These are phyloP conservation scores for Myotis daubentonii DNA, from an alignment of 2,797 vertebrate species.

Conservation along the genomic window DNA sequence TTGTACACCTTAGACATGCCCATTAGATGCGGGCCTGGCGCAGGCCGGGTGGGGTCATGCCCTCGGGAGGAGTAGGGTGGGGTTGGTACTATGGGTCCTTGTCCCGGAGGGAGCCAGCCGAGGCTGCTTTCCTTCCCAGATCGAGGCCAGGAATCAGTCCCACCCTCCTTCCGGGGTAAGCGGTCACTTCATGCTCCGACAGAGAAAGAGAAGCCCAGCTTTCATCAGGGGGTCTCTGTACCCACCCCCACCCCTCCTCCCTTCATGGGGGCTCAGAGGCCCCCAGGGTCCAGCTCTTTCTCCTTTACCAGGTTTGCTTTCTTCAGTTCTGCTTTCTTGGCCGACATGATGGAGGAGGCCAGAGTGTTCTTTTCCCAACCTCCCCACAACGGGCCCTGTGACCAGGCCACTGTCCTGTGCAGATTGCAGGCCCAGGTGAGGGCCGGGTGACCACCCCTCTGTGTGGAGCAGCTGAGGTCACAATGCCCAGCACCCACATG, in stretches of 20 bases:
- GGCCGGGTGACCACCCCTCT: neutral
- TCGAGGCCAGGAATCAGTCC: neutral
- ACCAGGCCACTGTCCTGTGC: slow-evolving; percentile 44
- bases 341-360: slow-evolving; percentile 67
- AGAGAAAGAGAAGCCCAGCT: neutral
- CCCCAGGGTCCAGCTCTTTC: fast-evolving
- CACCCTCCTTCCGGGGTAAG: neutral
- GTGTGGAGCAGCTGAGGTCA: slow-evolving; percentile 72
- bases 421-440: slow-evolving; percentile 26
- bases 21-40: fast-evolving
- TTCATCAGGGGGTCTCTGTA: fast-evolving
- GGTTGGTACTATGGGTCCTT: neutral
- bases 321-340: slow-evolving; percentile 71
- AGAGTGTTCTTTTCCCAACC: slow-evolving; percentile 63
- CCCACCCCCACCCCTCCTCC: neutral
- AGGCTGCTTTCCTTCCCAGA: neutral
- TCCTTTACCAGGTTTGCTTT: slow-evolving; percentile 66
- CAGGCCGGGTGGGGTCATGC: neutral
- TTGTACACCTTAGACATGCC: neutral
- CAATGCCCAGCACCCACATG: slow-evolving; percentile 42
- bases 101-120: neutral
- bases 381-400: slow-evolving; percentile 4
- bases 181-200: neutral
- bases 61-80: fast-evolving
- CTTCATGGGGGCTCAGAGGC: neutral